Evolutionary conservation across 2,888 invertebrate species (phyloP).

Genomic region (Pterostichus madidus): DNA sequence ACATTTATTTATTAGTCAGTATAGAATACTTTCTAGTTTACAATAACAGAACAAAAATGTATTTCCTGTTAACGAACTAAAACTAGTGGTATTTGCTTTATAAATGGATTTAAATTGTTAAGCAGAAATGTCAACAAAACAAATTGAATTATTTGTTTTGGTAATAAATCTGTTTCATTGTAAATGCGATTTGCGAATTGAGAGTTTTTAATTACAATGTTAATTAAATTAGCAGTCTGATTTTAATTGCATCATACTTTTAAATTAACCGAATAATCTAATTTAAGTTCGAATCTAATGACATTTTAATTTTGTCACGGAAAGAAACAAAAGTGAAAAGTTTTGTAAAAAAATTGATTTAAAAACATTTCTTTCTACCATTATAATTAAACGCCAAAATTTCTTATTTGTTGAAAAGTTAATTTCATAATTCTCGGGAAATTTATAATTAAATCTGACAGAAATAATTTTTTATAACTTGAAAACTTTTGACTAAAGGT

Average conservation of each 20-base stretch:
- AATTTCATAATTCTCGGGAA: not conserved
- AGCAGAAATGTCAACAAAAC: conserved; percentile 12
- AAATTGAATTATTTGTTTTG: not conserved
- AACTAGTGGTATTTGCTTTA: not conserved
- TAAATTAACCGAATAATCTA: conserved; percentile 15
- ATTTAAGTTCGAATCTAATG: conserved; percentile 18
- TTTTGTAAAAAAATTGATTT: conserved; percentile 9
- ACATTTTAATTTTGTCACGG: conserved; percentile 21
- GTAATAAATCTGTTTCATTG: conserved; percentile 25
- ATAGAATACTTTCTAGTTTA: no score
- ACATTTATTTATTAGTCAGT: no score
- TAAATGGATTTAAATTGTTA: not conserved
- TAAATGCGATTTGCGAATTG: conserved; percentile 7
- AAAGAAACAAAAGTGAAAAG: conserved; percentile 22
- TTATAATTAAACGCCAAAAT: not conserved
- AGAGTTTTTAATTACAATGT: conserved; percentile 19
- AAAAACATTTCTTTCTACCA: not conserved
- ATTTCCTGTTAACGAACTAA: no score
- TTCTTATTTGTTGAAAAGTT: not conserved
- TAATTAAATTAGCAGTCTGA: conserved; percentile 4
- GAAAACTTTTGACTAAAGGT: not conserved
- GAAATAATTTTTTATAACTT: no score
- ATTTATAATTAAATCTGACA: conserved; percentile 12
- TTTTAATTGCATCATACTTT: conserved; percentile 36
- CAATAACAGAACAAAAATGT: no score